phyloP scores from a whole-genome alignment of 2,797 vertebrate genomes.

The Prunella strophiata region DNA sequence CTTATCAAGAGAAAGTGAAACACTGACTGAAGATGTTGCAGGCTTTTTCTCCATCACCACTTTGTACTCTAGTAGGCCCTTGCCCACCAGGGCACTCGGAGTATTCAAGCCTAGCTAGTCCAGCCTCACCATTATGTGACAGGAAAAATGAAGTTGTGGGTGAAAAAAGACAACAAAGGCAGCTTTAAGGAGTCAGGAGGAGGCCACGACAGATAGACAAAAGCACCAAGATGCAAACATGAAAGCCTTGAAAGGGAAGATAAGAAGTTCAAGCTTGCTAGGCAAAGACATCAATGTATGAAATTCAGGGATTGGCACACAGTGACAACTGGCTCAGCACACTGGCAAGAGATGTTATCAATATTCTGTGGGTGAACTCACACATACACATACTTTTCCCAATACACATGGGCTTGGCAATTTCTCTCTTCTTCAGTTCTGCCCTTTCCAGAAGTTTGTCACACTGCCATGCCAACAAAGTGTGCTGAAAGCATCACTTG shows the following conservation, averaged over 20 bases:
- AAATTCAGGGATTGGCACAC: neutral
- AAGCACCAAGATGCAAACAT: neutral
- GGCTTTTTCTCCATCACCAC: neutral
- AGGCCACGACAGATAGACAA: neutral
- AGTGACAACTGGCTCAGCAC: neutral
- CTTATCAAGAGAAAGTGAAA: neutral
- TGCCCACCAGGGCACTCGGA: accelerated
- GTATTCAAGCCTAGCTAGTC: neutral
- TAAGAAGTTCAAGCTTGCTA: neutral
- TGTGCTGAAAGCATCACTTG: neutral
- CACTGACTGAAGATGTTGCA: neutral
- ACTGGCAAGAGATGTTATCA: neutral
- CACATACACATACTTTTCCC: neutral
- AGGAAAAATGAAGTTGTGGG: neutral
- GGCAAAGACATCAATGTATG: neutral
- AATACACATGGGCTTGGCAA: neutral
- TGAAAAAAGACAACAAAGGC: constrained; percentile 1
- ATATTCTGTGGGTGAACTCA: neutral
- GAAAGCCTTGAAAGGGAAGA: constrained; percentile 1
- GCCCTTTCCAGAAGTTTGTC: constrained; percentile 8
- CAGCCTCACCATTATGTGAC: neutral
- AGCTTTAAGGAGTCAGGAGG: neutral
- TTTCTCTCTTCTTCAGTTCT: neutral
- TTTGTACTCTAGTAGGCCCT: neutral
- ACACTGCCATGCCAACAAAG: neutral